Evolutionary conservation across 2,113 vertebrate species (phyloP).

Genomic region (Tylochromis polylepis): DNA sequence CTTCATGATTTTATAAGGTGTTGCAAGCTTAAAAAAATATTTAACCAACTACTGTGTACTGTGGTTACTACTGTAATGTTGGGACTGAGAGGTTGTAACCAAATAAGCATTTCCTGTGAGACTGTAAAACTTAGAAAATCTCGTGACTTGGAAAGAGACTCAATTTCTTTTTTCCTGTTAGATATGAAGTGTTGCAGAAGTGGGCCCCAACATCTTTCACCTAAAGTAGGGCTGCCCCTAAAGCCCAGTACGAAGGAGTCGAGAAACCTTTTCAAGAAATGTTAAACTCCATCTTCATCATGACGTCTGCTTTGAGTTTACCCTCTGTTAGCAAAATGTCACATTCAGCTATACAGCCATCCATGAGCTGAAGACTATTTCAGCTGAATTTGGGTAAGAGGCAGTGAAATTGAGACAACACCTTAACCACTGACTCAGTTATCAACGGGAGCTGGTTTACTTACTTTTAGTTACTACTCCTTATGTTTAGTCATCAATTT

Average conservation of each 20-base stretch:
- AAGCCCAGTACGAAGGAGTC: background rate
- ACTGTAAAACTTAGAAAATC: background rate
- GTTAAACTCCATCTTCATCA: background rate
- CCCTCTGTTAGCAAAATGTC: background rate
- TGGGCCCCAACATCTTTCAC: background rate
- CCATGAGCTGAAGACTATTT: background rate
- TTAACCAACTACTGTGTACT: background rate
- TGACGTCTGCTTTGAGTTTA: background rate
- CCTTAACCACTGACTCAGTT: background rate
- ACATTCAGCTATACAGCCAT: background rate
- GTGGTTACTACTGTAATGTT: background rate
- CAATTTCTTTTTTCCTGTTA: background rate
- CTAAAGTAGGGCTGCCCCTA: background rate
- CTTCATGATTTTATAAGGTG: constrained; percentile 7
- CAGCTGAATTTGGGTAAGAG: background rate
- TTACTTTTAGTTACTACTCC: background rate
- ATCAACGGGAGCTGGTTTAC: background rate
- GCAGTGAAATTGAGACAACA: background rate
- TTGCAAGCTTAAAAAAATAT: background rate
- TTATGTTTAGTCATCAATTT: background rate
- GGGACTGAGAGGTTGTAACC: background rate
- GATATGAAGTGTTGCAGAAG: background rate
- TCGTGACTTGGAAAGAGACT: background rate
- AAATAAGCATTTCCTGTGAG: background rate
- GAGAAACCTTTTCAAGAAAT: background rate